phyloP scores from a whole-genome alignment of 2,797 vertebrate genomes.

The Mus spretus region DNA sequence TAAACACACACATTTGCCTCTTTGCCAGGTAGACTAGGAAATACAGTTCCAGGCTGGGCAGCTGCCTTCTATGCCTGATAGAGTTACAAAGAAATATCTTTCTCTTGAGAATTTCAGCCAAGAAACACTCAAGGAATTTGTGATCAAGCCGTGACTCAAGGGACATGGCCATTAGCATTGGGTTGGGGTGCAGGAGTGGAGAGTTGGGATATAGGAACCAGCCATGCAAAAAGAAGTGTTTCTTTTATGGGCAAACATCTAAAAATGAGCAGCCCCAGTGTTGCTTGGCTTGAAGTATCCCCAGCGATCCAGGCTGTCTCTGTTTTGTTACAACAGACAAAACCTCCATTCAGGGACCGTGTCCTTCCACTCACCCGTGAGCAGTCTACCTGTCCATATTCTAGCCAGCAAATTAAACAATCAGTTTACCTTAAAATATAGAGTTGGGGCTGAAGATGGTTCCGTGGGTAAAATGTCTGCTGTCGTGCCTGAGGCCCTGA shows the following conservation, averaged over 20 bases:
- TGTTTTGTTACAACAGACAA: neutral
- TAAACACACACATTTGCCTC: neutral
- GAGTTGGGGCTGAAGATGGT: neutral
- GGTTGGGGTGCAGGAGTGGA: neutral
- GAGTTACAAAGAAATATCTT: neutral
- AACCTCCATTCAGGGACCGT: neutral
- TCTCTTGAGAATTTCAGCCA: slow-evolving; percentile 18
- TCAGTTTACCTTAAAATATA: neutral
- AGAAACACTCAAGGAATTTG: slow-evolving; percentile 2
- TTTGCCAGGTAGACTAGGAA: neutral
- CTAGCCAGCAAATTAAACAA: neutral
- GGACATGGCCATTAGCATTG: neutral
- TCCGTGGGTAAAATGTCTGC: neutral
- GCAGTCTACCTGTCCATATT: neutral
- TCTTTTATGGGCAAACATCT: neutral
- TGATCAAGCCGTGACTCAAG: neutral
- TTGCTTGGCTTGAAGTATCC: no score
- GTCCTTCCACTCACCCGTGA: neutral
- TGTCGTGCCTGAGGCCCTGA: neutral
- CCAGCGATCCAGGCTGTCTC: neutral
- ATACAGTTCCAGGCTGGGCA: neutral
- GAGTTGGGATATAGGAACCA: neutral
- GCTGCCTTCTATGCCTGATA: neutral
- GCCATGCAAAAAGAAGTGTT: neutral
- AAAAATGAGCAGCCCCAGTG: neutral